Conservation (phyloP, 1,140 invertebrate genomes). For the Drosophila tani region DNA sequence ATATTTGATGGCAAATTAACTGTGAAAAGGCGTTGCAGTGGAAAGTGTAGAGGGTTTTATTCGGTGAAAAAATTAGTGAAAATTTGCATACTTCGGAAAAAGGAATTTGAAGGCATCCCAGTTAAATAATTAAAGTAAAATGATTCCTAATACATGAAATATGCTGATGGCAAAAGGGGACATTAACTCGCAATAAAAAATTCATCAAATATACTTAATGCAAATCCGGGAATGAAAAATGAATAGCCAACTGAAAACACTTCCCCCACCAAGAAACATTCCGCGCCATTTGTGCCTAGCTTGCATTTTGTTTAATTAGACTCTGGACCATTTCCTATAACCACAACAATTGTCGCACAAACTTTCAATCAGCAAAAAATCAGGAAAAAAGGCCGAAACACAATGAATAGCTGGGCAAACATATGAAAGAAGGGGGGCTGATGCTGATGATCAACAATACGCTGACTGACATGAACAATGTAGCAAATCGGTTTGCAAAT, state of each 20-base stretch:
- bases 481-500: slow-evolving; percentile 78
- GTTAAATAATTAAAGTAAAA: too few relatives aligned
- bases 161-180: too few relatives aligned
- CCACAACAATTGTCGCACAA: slow-evolving; percentile 78
- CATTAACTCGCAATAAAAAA: background rate
- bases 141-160: background rate
- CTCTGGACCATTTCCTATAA: slow-evolving; percentile 59
- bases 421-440: slow-evolving; percentile 4
- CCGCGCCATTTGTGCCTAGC: background rate
- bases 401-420: slow-evolving; percentile 64
- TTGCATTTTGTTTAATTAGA: slow-evolving; percentile 66
- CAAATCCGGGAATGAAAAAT: slow-evolving; percentile 5
- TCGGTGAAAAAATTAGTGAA: background rate
- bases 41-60: slow-evolving; percentile 47
- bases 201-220: background rate
- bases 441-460: slow-evolving; percentile 71
- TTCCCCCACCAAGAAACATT: background rate
- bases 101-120: too few relatives aligned
- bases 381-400: slow-evolving; percentile 5
- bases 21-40: slow-evolving; percentile 64
- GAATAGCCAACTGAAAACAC: background rate
- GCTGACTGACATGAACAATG: slow-evolving; percentile 78
- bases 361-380: slow-evolving; percentile 67
- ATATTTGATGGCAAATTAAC: slow-evolving; percentile 74
- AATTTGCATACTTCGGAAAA: background rate